These are phyloP conservation scores for Magallana gigas DNA, from an alignment of 1,140 invertebrate species.

Conservation along the genomic window DNA sequence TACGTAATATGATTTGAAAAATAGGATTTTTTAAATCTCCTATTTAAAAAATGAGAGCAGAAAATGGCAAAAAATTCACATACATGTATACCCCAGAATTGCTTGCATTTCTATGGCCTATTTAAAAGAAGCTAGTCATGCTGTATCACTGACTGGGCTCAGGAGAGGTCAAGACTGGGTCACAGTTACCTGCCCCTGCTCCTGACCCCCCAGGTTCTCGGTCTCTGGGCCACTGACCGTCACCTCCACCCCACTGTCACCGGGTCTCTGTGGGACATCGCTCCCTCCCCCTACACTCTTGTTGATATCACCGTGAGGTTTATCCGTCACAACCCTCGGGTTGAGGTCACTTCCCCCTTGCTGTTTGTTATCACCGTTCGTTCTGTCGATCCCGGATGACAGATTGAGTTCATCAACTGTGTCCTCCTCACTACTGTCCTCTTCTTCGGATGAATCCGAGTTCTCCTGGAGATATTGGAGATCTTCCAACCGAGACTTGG, in stretches of 20 bases:
- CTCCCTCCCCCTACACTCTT: neutral
- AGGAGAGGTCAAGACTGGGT: neutral
- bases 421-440: conserved; percentile 44
- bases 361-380: neutral
- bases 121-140: neutral
- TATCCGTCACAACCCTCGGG: neutral
- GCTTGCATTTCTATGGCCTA: neutral
- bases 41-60: too few relatives aligned
- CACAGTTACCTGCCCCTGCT: neutral
- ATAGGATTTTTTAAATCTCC: too few relatives aligned
- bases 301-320: neutral
- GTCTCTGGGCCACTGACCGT: neutral
- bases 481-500: conserved; percentile 52
- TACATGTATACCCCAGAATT: neutral
- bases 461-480: conserved; percentile 45
- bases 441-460: conserved; percentile 43
- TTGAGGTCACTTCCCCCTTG: neutral
- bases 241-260: neutral
- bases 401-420: conserved; percentile 41
- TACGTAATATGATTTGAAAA: too few relatives aligned
- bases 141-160: neutral
- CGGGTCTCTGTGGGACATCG: neutral
- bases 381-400: neutral
- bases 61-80: neutral
- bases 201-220: neutral